Evolutionary conservation across 2,797 vertebrate genomes (phyloP), one percentile per base, ranked within the genome.

Genomic region (Apogon talboti): DNA sequence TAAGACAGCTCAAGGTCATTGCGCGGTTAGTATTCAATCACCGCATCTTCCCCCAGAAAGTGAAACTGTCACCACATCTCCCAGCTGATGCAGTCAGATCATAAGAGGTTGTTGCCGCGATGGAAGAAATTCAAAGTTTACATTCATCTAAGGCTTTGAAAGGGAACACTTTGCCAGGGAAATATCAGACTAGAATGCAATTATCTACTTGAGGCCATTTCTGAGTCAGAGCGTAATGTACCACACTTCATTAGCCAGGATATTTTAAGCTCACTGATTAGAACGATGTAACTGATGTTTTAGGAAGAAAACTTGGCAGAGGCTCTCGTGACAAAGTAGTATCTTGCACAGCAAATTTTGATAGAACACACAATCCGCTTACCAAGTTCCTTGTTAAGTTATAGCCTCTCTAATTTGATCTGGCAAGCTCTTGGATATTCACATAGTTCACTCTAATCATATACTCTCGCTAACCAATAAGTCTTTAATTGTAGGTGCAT

Each of bases 1-100:
- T 54, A 55, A 81, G 85, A 87, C 86, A 71, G 78, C 85, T 86
- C 89, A 91, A 92, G 89, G 90, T 91, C 86, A 75, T 33, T 0
- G 53, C 41, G 38, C 65, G 64, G 85, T 89, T 84, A 82, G 83
- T 50, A 76, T 88, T 87, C 86, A 81, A 87, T 85, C 81, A 83
- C 76, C 0, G 57, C 58, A 21, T 84, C 87, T 82, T 72, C 78
- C 75, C 75, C 38, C 47, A 57, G 79, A 76, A 83, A 71, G 79
- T 41, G 58, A 84, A 82, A 81, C 76, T 76, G 85, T 81, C 75
- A 63, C 60, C 33, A 2, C 28, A n/a, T 38, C 77, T 80, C 66
- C 49, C 72, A 0, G 58, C 69, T 73, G 78, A 85, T 85, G 75
- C 65, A 46, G 59, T 81, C 69, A 56, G 59, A 85, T 82, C 72